Base-by-base conservation (phyloP, 2,888 invertebrate genomes). In the Plagodis pulveraria region DNA sequence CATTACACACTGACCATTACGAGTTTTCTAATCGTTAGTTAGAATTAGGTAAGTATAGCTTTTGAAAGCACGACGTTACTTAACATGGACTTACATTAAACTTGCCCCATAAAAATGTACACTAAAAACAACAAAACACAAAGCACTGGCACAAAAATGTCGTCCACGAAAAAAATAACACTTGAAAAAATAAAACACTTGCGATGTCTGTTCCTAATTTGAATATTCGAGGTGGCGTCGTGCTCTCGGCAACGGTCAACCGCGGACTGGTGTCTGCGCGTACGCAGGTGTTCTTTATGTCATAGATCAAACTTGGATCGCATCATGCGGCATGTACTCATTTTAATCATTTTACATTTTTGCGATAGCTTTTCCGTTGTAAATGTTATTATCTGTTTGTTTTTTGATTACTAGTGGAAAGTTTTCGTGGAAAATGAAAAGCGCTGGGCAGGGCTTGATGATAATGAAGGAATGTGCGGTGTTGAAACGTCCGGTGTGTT, bases 221-320 rank as follows among this genome's bases (percentile, higher is more conserved):
- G 6, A 52, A 66, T 40, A 56, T 52, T 53, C 41, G 47, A 62
- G 64, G 53, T 56, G 42, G 49, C 70, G 72, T 67, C 61, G 44
- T 42, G 65, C 73, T 66, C 65, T 56, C 53, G 10, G 63, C 56
- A 8, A 44, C 50, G 43, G 72, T 59, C 62, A 56, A 52, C 41
- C 70, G 76, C 63, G 75, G 67, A 76, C 77, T 74, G 78, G 60
- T 43, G 56, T 66, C 77, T 71, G 78, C 83, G 73, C 74, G 7
- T 0, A 62, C 77, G 81, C 86, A 85, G 82, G 81, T 86, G 81
- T 75, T 42, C 73, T 80, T 77, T 80, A 77, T 74, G 76, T 68
- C 73, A 71, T 65, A 66, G 77, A 78, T 83, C 83, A 76, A 77
- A 76, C 70, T 71, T 62, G 86, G 87, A 83, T 60, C 75, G 83